Evolutionary conservation across 2,888 invertebrate genomes (phyloP).

Genomic region (Himalopsyche tibetana): DNA sequence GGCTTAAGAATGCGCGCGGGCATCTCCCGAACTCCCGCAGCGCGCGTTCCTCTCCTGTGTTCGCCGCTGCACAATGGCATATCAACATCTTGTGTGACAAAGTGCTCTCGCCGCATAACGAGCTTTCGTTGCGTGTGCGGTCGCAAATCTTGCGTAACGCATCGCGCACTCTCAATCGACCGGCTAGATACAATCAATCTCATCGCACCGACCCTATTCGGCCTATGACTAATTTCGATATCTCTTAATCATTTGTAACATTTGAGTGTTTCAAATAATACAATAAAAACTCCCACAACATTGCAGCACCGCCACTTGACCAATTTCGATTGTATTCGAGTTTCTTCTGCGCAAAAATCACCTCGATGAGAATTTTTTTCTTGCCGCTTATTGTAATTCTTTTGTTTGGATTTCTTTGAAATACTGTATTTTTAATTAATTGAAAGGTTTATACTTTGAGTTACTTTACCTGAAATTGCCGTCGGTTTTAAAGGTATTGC

Average conservation of each 20-base stretch:
- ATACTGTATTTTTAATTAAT: no score
- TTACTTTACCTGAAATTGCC: no score
- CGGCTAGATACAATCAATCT: conserved; percentile 5
- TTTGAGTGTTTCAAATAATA: not conserved
- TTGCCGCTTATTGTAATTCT: not conserved
- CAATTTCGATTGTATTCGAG: not conserved
- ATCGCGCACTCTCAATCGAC: not conserved
- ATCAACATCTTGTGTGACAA: not conserved
- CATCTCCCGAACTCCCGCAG: not conserved
- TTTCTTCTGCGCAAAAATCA: not conserved
- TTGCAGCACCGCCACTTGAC: not conserved
- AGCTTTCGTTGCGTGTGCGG: not conserved
- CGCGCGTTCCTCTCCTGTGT: conserved; percentile 16
- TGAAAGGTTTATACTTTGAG: no score
- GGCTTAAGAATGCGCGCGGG: not conserved
- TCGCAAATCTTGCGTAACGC: not conserved
- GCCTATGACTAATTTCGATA: not conserved
- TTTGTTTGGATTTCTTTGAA: not conserved
- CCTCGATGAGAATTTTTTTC: not conserved
- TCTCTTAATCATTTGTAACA: not conserved
- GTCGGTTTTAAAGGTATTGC: no score
- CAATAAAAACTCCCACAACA: not conserved
- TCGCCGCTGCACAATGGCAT: not conserved
- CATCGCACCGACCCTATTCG: not conserved
- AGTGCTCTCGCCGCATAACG: conserved; percentile 9